phyloP scores from a whole-genome alignment of 2,888 invertebrate genomes.

The Drosophila neotestacea region DNA sequence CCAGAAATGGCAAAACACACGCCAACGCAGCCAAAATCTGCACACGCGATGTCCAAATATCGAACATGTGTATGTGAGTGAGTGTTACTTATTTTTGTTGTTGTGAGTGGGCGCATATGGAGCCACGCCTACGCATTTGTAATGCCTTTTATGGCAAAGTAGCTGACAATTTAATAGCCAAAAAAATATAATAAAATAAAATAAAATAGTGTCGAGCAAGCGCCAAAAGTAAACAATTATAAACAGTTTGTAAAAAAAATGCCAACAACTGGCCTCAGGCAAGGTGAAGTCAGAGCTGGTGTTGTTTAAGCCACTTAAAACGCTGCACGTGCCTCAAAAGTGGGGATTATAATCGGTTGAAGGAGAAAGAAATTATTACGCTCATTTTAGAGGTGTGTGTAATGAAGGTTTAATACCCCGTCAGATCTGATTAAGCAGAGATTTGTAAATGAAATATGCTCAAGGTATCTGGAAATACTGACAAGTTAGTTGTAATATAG shows the following conservation, averaged over 20 bases:
- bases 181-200: conserved; percentile 9
- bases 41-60: conserved; percentile 70
- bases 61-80: conserved; percentile 15
- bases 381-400: background rate
- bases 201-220: conserved; percentile 22
- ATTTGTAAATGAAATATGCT: too few species aligned
- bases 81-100: conserved; percentile 19
- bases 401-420: too few species aligned
- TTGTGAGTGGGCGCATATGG: conserved; percentile 29
- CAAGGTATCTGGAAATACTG: too few species aligned
- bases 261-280: conserved; percentile 36
- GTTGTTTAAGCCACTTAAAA: conserved; percentile 45
- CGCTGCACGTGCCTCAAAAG: conserved; percentile 45
- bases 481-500: too few species aligned
- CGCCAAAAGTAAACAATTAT: conserved; percentile 58
- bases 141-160: conserved; percentile 60
- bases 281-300: conserved; percentile 33
- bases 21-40: conserved; percentile 67
- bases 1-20: conserved; percentile 65
- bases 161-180: conserved; percentile 54
- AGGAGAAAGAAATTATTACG: conserved; percentile 5
- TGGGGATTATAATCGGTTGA: background rate
- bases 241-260: conserved; percentile 54
- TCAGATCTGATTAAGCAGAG: too few species aligned
- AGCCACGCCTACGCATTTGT: conserved; percentile 51